Base-by-base conservation (phyloP, 2,113 vertebrate species). In the Cottus gobio region DNA sequence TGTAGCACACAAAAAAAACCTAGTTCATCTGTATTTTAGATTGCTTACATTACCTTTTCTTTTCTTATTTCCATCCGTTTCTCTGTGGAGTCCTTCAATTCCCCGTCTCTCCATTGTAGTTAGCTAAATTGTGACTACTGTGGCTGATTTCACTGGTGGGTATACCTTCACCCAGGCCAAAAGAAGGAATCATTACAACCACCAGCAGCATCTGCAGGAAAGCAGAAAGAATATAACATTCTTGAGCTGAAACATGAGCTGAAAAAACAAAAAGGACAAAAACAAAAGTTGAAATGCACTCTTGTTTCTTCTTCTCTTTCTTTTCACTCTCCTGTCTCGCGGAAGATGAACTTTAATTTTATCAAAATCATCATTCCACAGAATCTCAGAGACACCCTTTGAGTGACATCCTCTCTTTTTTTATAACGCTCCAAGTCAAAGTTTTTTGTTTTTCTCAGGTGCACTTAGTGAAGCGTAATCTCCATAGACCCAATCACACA, bases 1-100 rank as follows among this genome's bases (percentile, higher is more conserved):
- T 18, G 44, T 7, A 65, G 79, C 52, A 2, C 16, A 50, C 20
- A 46, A 2, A 52, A 37, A 71, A 72, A 26, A 34, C 54, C 62
- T 46, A 69, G 65, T 28, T 56, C 5, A 18, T 62, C 44, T 20
- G 8, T n/a, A 42, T 79, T 68, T 82, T 26, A 36, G 46, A 57
- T 58, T 3, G 28, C 20, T 22, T 61, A 18, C n/a, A 58, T 34
- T 37, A 54, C 37, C 5, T 20, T 9, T 16, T 68, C 39, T 12
- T 9, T 39, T 1, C 11, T 39, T 39, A 48, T 36, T 44, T 50
- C 36, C 36, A 72, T 66, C 50, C 69, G 58, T 22, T 37, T 66
- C 28, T 26, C 11, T 22, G 1, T 2, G 39, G 2, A 22, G 5
- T 50, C 11, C 12, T 30, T 60, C 5, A 56, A 2, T 36, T 56